phyloP scores from a whole-genome alignment of 2,113 vertebrate genomes.

The Oncorhynchus masou region DNA sequence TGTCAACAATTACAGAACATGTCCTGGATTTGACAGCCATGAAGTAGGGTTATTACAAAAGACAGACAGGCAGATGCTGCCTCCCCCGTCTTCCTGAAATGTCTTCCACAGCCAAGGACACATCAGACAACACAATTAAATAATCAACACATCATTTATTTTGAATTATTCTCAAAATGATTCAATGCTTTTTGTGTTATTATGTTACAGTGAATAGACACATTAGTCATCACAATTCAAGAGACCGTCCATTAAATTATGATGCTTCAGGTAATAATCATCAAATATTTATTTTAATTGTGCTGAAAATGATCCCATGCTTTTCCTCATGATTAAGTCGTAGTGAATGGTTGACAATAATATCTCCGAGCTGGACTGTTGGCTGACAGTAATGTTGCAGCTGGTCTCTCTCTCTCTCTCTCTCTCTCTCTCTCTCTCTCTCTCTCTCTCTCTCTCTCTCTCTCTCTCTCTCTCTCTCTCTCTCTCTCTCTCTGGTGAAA shows the following conservation, averaged over 20 bases:
- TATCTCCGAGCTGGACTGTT: neutral
- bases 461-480: neutral
- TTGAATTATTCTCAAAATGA: no score
- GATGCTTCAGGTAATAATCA: conserved; percentile 19
- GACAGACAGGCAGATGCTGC: neutral
- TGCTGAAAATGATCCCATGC: conserved; percentile 23
- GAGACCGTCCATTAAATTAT: conserved; percentile 2
- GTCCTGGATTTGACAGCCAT: neutral
- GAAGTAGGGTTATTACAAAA: neutral
- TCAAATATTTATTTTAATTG: conserved; percentile 7
- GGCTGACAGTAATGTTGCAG: conserved; percentile 1
- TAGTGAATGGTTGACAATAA: conserved; percentile 11
- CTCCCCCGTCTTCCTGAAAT: neutral
- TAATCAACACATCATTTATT: no score
- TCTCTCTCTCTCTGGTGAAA: neutral
- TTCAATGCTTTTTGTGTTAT: no score
- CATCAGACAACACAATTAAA: neutral
- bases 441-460: neutral
- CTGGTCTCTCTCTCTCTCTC: conserved; percentile 2
- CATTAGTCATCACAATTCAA: conserved; percentile 9
- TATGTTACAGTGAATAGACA: no score
- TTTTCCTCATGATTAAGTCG: neutral
- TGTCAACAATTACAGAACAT: neutral
- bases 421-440: neutral
- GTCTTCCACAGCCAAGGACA: neutral